Evolutionary conservation across 2,113 vertebrate genomes (phyloP), one percentile per base, ranked within the genome.

Genomic region (Upupa epops): DNA sequence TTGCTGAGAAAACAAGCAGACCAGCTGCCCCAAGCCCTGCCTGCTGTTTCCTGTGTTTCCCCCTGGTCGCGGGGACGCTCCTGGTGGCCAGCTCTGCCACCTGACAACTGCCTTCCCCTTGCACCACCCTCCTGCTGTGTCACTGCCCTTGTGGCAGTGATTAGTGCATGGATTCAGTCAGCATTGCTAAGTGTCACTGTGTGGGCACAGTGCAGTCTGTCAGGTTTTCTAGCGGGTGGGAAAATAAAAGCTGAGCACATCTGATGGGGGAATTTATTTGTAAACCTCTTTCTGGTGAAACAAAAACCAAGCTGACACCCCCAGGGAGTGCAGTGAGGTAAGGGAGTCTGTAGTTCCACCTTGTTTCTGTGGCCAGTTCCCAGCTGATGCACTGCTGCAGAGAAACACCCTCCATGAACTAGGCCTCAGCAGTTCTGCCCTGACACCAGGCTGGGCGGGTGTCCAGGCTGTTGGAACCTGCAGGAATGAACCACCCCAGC

Each of bases 1-100:
- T 95, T 90, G 88, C 90, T 95, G 88, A 96, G 95, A 78, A 94
- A 56, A 16, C 18, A 94, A 84, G 92, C 28, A 26, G 19, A 93
- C 22, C 63, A 89, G 80, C 82, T 29, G 2, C 26, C 64, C 31
- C 8, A 24, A 61, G 75, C 60, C 37, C 40, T 46, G 46, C 0
- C 0, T 7, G 60, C 37, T 51, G 10, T 60, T 63, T 34, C 60
- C 61, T 58, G 60, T 19, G 32, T 52, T 1, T 14, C 16, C 31
- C 46, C 13, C 13, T 0, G 4, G 46, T 49, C 81, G 18, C 10
- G 20, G 58, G 61, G 22, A 76, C 42, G 22, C 3, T 29, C 59
- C 6, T 25, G 26, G 6, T 28, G 21, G 8, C 21, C 11, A 32
- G 21, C 17, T 68, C 52, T 28, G 17, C 65, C 20, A 9, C 11